Evolutionary conservation across 2,797 vertebrate species (phyloP).

Genomic region (Phoebastria nigripes): DNA sequence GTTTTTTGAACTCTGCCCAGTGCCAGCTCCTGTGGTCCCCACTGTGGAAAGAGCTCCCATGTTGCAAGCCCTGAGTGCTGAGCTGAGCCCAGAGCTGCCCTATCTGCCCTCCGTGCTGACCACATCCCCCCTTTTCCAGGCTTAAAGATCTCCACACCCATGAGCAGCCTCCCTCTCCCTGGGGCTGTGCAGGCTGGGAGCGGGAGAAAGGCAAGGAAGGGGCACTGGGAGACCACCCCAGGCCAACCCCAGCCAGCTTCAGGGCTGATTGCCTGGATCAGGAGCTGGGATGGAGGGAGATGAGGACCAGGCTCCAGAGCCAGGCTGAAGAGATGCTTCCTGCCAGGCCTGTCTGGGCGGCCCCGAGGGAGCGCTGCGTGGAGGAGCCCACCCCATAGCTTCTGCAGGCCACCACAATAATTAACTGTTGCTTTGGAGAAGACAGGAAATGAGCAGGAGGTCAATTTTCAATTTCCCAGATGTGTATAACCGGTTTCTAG

Average conservation of each 20-base stretch:
- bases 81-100: background rate
- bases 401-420: background rate
- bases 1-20: background rate
- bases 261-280: background rate
- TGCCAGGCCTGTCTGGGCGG: background rate
- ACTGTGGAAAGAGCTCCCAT: background rate
- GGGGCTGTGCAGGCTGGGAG: background rate
- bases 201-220: background rate
- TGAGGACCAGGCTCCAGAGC: background rate
- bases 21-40: background rate
- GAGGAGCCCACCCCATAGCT: background rate
- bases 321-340: background rate
- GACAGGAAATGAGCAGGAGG: slow-evolving; percentile 26
- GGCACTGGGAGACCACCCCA: background rate
- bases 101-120: background rate
- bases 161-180: background rate
- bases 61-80: rapidly evolving
- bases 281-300: background rate
- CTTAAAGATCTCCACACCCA: background rate
- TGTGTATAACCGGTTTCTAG: slow-evolving; percentile 13
- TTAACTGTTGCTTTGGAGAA: background rate
- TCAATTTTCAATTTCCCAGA: slow-evolving; percentile 45
- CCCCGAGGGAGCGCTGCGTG: background rate
- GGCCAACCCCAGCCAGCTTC: background rate
- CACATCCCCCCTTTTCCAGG: background rate